These are phyloP conservation scores for Botia kubotai DNA, from an alignment of 2,797 vertebrate species.

Conservation along the genomic window DNA sequence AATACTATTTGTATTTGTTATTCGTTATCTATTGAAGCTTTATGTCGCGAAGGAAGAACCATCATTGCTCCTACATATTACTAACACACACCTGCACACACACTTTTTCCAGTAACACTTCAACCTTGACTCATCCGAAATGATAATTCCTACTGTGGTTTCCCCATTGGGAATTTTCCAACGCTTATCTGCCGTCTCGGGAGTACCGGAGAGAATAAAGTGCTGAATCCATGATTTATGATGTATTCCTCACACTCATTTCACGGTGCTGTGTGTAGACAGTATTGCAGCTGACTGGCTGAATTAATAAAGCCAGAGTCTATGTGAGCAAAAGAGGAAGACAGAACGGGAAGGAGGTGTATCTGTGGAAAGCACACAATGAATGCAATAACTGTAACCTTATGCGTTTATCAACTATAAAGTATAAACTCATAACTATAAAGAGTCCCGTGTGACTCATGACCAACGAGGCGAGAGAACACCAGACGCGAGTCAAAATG, in stretches of 20 bases:
- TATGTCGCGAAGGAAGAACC: background rate
- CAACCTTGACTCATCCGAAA: conserved; percentile 40
- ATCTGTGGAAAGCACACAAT: background rate
- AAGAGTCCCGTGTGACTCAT: background rate
- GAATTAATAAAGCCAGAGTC: conserved; percentile 28
- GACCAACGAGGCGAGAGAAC: background rate
- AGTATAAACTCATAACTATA: background rate
- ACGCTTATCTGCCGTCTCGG: conserved; percentile 16
- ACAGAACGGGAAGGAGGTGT: conserved; percentile 1
- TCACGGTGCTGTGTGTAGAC: conserved; percentile 31
- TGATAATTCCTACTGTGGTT: conserved; percentile 16
- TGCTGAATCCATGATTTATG: conserved; percentile 21
- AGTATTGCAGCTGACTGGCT: conserved; percentile 41
- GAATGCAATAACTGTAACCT: background rate
- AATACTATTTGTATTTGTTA: background rate
- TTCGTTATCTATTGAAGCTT: background rate
- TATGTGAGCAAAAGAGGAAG: background rate
- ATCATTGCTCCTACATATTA: background rate
- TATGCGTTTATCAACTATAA: background rate
- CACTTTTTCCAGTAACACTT: conserved; percentile 16
- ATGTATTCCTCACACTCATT: conserved; percentile 31
- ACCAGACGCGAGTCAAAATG: background rate
- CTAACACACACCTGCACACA: conserved; percentile 12
- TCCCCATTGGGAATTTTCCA: conserved; percentile 31
- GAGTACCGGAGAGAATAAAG: conserved; percentile 30